These are phyloP conservation scores for Noturus placidus DNA, from an alignment of 2,113 vertebrate species.

Conservation along the genomic window DNA sequence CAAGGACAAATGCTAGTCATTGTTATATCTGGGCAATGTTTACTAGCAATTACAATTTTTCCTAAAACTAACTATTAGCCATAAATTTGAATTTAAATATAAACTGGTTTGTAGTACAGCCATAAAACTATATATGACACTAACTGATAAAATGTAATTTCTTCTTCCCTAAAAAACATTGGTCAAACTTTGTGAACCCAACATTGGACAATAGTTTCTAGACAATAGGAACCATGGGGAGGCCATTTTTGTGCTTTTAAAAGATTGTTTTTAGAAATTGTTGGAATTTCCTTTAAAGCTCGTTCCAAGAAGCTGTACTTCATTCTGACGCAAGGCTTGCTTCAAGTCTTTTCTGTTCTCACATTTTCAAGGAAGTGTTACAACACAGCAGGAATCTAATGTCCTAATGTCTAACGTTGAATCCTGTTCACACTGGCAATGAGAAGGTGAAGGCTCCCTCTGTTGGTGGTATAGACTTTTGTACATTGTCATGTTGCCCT, in stretches of 20 bases:
- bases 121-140: neutral
- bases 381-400: neutral
- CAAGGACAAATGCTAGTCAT: neutral
- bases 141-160: neutral
- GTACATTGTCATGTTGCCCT: neutral
- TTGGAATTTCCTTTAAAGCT: neutral
- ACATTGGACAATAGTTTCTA: neutral
- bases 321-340: neutral
- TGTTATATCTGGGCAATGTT: neutral
- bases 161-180: neutral
- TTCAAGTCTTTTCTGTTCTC: neutral
- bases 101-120: neutral
- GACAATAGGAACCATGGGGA: neutral
- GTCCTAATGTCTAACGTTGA: neutral
- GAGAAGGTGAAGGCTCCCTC: slow-evolving; percentile 22
- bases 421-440: neutral
- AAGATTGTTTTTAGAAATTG: neutral
- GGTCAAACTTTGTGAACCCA: neutral
- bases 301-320: neutral
- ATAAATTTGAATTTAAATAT: neutral
- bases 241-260: neutral
- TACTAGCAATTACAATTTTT: neutral
- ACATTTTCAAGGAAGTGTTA: neutral
- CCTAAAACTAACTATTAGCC: neutral
- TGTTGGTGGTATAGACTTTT: neutral